These are phyloP conservation scores for Endotricha flammealis DNA, from an alignment of 2,888 invertebrate species.

Conservation along the genomic window DNA sequence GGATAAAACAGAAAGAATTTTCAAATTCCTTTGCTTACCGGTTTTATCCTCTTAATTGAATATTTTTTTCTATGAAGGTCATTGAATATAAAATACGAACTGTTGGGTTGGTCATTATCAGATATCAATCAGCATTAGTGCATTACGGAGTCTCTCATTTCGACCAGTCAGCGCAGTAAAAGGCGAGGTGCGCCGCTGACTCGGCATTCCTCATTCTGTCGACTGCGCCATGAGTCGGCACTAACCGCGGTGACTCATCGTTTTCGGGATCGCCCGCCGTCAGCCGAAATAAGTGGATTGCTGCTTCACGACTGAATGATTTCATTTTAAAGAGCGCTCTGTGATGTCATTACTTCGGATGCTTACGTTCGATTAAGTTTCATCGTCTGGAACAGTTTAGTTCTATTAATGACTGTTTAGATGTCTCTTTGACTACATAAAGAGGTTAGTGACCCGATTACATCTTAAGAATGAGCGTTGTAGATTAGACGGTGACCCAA, in stretches of 20 bases:
- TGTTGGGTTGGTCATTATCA: slow-evolving; percentile 35
- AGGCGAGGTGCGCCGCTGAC: slow-evolving; percentile 49
- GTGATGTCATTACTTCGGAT: slow-evolving; percentile 45
- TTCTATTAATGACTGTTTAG: slow-evolving; percentile 7
- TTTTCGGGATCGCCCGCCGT: slow-evolving; percentile 53
- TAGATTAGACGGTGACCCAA: slow-evolving; percentile 46
- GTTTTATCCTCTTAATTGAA: too few relatives aligned
- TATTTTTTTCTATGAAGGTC: too few relatives aligned
- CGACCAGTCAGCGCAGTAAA: slow-evolving; percentile 57
- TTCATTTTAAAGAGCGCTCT: slow-evolving; percentile 52
- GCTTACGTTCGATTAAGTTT: slow-evolving; percentile 32
- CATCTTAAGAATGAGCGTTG: slow-evolving; percentile 20
- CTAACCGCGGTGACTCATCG: slow-evolving; percentile 44
- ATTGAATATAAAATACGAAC: too few relatives aligned
- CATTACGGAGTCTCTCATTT: slow-evolving; percentile 41
- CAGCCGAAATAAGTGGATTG: slow-evolving; percentile 72
- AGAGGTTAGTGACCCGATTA: slow-evolving; percentile 19
- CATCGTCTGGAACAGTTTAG: slow-evolving; percentile 18
- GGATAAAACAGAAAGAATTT: too few relatives aligned
- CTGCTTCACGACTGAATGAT: slow-evolving; percentile 60
- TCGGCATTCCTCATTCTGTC: slow-evolving; percentile 38
- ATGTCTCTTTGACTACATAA: slow-evolving; percentile 14
- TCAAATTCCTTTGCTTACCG: too few relatives aligned
- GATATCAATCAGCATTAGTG: slow-evolving; percentile 60
- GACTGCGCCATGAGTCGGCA: slow-evolving; percentile 60